These are phyloP conservation scores for Anguilla anguilla DNA, from an alignment of 2,797 vertebrate species.

Conservation along the genomic window DNA sequence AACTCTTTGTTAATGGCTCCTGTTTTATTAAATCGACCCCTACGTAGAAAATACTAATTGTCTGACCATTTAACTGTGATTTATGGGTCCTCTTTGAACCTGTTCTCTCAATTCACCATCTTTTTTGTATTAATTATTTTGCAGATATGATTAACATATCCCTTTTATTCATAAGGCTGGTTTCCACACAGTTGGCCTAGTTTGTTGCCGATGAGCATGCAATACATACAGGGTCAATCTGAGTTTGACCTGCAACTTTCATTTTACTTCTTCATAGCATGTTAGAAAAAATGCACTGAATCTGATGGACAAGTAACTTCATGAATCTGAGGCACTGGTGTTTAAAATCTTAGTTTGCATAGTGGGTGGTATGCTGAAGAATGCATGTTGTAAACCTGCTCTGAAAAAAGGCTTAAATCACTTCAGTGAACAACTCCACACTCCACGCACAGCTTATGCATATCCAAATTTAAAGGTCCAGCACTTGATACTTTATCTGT, in stretches of 20 bases:
- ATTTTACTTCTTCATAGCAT: background rate
- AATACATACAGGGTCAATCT: background rate
- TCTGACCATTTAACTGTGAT: slow-evolving; percentile 37
- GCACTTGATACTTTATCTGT: background rate
- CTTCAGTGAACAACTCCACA: background rate
- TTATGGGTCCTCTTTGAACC: background rate
- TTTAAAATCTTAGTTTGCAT: background rate
- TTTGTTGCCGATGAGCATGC: background rate
- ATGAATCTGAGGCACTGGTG: background rate
- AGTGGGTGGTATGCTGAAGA: background rate
- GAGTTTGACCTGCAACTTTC: background rate
- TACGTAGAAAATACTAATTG: background rate
- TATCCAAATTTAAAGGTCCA: background rate
- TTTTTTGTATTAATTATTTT: background rate
- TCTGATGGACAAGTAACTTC: background rate
- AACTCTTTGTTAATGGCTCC: background rate
- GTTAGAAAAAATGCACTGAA: background rate
- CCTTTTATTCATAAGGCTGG: background rate
- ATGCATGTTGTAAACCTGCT: background rate
- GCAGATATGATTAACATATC: background rate
- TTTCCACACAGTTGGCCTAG: background rate
- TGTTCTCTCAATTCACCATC: background rate
- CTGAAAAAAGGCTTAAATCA: background rate
- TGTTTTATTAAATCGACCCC: slow-evolving; percentile 13
- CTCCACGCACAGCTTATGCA: background rate